Evolutionary conservation across 2,113 vertebrate species (phyloP), one percentile per base, ranked within the genome.

Genomic region (Tylochromis polylepis): DNA sequence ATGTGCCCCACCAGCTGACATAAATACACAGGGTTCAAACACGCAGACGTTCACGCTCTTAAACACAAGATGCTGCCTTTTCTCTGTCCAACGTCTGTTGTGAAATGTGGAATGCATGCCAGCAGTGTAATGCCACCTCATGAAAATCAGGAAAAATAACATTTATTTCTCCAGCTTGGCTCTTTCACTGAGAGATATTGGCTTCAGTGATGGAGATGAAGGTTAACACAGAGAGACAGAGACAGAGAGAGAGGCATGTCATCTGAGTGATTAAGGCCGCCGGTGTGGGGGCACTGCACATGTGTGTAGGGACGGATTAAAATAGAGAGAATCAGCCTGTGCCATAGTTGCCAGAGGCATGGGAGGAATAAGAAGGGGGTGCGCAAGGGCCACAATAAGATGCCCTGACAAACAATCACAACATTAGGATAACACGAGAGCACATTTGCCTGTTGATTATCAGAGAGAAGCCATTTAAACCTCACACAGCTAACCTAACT

Each of bases 231-330:
- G 70, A 77, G 1, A 0, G 43, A 31, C 22, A 84, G 14, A 53
- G 85, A 49, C 11, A 84, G 78, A 81, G 79, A 46, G 84, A 85
- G 83, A 84, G 78, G 58, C 36, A 90, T 90, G 93, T 77, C 82
- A 89, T 57, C 80, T 78, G 84, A 81, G 90, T 92, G 92, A 95
- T 95, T 93, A 92, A 93, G 88, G 59, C 70, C 51, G 15, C 43
- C 78, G 75, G 82, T 36, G 87, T 2, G 81, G 86, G 92, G 85
- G 87, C 6, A 24, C n/a, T 79, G 34, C 36, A 65, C 5, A n/a
- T 80, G 83, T 53, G 51, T 38, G 85, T 77, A 85, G 77, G 5
- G 82, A n/a, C 1, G 24, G 92, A 93, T 94, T 93, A 91, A 18
- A 86, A 84, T 83, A 75, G 43, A 82, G 58, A 81, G 79, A 89